Evolutionary conservation across 2,113 vertebrate genomes (phyloP), one percentile per base, ranked within the genome.

Genomic region (Spheniscus mendiculus): DNA sequence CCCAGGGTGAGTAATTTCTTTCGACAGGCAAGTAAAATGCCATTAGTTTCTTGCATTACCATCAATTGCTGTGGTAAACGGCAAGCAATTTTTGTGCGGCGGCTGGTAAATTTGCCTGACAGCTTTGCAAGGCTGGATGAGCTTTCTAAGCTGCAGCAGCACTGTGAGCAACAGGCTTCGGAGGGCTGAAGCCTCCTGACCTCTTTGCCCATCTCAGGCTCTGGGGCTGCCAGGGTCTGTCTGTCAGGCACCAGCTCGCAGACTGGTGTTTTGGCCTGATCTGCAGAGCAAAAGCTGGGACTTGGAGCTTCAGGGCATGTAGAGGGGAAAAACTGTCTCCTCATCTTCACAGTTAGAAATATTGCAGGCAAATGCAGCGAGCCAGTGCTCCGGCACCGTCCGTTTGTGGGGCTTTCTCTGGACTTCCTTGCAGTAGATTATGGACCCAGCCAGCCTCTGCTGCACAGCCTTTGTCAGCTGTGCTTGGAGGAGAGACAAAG

Each of bases 81-180:
- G 87, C 89, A 77, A 96, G 84, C 69, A 70, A 17, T 84, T 96
- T 95, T 79, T 79, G 83, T 84, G 70, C 1, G 11, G 89, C 94
- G 92, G 93, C 96, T 96, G 95, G 66, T 93, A 70, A 94, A 96
- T 96, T 93, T 87, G 87, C 94, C 83, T 97, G 95, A 96, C 92
- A 94, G 96, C 58, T 93, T 56, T 87, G 72, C 52, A 82, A 56
- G 92, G 83, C 89, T 96, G 92, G 70, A n/a, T 40, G 1, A 90
- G 77, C 50, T 72, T 58, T 49, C 66, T 40, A 7, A 49, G 58
- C 74, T 30, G n/a, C 1, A 4, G 78, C 90, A 91, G 58, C 62
- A 30, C 85, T 80, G 78, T 85, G 90, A 92, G 78, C 74, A 80
- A 11, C 45, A 50, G 77, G 12, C 16, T 65, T 65, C 7, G 32